Evolutionary conservation across 2,797 vertebrate species (phyloP).

Genomic region (Pseudomugil tenellus): DNA sequence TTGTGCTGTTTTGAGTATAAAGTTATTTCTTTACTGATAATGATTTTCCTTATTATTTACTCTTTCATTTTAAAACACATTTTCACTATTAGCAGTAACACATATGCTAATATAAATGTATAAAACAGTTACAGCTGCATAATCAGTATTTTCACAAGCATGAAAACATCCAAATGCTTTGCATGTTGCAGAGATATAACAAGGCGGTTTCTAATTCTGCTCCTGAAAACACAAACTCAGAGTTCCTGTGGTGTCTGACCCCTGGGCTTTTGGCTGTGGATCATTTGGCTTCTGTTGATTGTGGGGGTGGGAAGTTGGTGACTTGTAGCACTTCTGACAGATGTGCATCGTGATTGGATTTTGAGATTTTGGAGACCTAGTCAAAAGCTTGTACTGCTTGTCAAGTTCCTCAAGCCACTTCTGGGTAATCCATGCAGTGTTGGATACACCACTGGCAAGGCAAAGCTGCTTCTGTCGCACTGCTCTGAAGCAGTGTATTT

Average conservation of each 20-base stretch:
- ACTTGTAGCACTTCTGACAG: background rate
- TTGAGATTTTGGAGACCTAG: background rate
- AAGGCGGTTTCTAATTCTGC: background rate
- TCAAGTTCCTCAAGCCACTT: background rate
- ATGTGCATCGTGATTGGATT: background rate
- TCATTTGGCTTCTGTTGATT: background rate
- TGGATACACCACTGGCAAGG: background rate
- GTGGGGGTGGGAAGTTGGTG: background rate
- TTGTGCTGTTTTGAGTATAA: no score
- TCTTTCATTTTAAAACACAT: background rate
- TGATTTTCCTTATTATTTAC: no score
- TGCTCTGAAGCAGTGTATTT: background rate
- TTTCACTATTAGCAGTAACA: background rate
- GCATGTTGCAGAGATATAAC: background rate
- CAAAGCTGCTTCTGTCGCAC: background rate
- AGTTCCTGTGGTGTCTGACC: background rate
- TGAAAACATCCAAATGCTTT: background rate
- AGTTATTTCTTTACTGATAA: no score
- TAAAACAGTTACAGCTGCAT: background rate
- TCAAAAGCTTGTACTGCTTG: background rate
- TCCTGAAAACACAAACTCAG: background rate
- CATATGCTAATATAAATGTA: background rate
- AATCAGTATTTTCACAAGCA: slow-evolving; percentile 3
- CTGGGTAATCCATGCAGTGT: background rate
- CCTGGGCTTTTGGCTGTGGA: background rate